Conservation (phyloP, 2,888 invertebrate species). For the Drosophila bunnanda region DNA sequence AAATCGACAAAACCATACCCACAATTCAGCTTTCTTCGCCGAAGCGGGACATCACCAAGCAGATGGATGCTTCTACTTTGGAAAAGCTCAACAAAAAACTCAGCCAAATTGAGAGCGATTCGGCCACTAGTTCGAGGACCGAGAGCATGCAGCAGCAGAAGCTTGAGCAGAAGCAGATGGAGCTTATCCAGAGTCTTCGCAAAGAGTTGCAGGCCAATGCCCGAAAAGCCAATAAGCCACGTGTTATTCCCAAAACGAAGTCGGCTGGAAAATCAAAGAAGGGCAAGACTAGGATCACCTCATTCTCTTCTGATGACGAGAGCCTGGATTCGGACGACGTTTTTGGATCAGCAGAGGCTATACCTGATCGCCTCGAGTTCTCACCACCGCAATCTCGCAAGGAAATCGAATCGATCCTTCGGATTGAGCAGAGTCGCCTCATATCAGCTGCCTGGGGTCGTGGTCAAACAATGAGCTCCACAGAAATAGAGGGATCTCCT, state of each 20-base stretch:
- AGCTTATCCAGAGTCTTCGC: constrained; percentile 86
- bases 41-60: constrained; percentile 89
- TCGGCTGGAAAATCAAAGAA: constrained; percentile 88
- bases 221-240: constrained; percentile 87
- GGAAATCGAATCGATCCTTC: constrained; percentile 90
- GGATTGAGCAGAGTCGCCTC: constrained; percentile 89
- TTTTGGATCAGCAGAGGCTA: constrained; percentile 91
- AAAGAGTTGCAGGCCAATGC: constrained; percentile 86
- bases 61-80: constrained; percentile 88
- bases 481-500: constrained; percentile 91
- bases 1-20: constrained; percentile 88
- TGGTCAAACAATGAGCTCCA: constrained; percentile 91
- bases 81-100: constrained; percentile 90
- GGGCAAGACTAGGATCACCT: constrained; percentile 90
- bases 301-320: constrained; percentile 91
- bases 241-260: constrained; percentile 87
- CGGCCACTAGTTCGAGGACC: constrained; percentile 90
- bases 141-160: constrained; percentile 88
- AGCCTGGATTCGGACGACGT: constrained; percentile 91
- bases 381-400: constrained; percentile 91
- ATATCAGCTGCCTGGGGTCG: constrained; percentile 89
- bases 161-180: constrained; percentile 86
- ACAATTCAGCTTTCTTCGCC: constrained; percentile 88
- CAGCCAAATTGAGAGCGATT: constrained; percentile 91
- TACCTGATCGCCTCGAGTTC: constrained; percentile 89